Evolutionary conservation across 2,113 vertebrate genomes (phyloP), one percentile per base, ranked within the genome.

Genomic region (Elephas maximus): DNA sequence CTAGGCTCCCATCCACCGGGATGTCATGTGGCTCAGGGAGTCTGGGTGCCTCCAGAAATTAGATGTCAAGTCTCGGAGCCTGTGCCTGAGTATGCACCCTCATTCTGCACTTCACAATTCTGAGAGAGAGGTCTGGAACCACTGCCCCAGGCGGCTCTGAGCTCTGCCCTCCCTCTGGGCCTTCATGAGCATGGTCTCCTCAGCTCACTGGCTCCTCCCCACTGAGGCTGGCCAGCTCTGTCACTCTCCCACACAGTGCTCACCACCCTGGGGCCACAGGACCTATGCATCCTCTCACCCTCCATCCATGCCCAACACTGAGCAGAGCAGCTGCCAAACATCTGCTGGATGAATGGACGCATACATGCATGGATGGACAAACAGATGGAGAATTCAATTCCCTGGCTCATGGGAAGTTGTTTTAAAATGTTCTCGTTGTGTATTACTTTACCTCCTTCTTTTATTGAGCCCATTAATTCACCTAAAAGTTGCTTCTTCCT

Each of bases 111-210:
- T 79, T 20, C 24, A 91, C 93, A 78, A 81, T 14, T 86, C 60
- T 53, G n/a, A 65, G 12, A 45, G 8, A 71, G 26, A 88, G 71
- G 15, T 30, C 4, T 67, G 63, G n/a, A 41, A 33, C 12, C 60
- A 20, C 33, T 48, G 57, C 8, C 24, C 26, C 0, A 3, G 33
- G 26, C 0, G 33, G 24, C 5, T 73, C 51, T 26, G 2, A 1
- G 17, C 63, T 33, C 28, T 4, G 8, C 33, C 51, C 5, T 77
- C 53, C 37, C 37, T 67, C 78, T 41, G 88, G 21, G 67, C 24
- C 14, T 87, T 9, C 1, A 7, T 11, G 67, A 26, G 0, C 0
- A 33, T 30, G 11, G 41, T 6, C 11, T 30, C 83, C 63, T 77
- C 33, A 12, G 48, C 33, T 11, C 67, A 12, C 41, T 26, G 24